Conservation (phyloP, 2,113 vertebrate species). For the Felis catus region F.catus_Fca126_mat1.0 CM031414.1:102766001-102766500, state of each 20-base stretch:
- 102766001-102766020: not conserved
- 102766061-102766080: not conserved
- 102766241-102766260: not conserved
- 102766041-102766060: too few relatives aligned
- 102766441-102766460: too few relatives aligned
- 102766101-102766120: not conserved
- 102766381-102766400: not conserved
- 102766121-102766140: not conserved
- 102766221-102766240: not conserved
- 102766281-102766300: not conserved
- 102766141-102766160: not conserved
- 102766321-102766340: not conserved
- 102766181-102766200: not conserved
- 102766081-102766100: not conserved
- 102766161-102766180: not conserved
- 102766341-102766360: not conserved
- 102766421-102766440: too few relatives aligned
- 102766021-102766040: not conserved
- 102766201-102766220: not conserved
- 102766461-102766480: too few relatives aligned
- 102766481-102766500: not conserved
- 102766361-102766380: not conserved
- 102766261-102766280: not conserved
- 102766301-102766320: not conserved
- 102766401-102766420: too few relatives aligned